Evolutionary conservation across 2,888 invertebrate genomes (phyloP).

Genomic region (Fragum whitleyi): DNA sequence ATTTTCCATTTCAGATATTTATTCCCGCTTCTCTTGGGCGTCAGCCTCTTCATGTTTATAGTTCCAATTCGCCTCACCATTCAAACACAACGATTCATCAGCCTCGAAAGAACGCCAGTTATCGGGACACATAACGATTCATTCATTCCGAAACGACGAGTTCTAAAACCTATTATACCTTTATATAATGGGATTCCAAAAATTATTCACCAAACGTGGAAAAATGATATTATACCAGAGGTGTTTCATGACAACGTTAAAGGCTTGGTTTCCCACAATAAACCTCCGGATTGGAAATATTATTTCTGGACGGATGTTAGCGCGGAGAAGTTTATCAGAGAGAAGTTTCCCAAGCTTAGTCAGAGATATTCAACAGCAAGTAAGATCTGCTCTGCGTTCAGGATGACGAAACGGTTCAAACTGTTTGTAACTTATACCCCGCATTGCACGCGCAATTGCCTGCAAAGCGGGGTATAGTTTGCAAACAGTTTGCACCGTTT

Average conservation of each 20-base stretch:
- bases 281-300: conserved; percentile 37
- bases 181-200: conserved; percentile 12
- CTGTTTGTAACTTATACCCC: too few species aligned
- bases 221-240: conserved; percentile 18
- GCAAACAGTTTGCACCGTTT: too few species aligned
- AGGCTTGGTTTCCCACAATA: conserved; percentile 23
- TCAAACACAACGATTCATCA: neutral
- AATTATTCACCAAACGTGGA: conserved; percentile 41
- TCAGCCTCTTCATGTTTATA: neutral
- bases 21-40: neutral
- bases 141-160: neutral
- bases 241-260: conserved; percentile 13
- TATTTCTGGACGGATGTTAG: conserved; percentile 38
- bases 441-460: too few species aligned
- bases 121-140: neutral
- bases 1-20: neutral
- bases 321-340: conserved; percentile 9
- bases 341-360: conserved; percentile 26
- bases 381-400: too few species aligned
- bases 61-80: neutral
- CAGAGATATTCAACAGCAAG: neutral
- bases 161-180: neutral
- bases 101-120: neutral
- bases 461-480: too few species aligned
- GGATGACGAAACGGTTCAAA: too few species aligned